Percentiles rank a stretch among this genome's conserved stretches.
These are phyloP conservation scores for Spodoptera littoralis DNA, from an alignment of 2,888 invertebrate genomes.

Conservation along the genomic window DNA sequence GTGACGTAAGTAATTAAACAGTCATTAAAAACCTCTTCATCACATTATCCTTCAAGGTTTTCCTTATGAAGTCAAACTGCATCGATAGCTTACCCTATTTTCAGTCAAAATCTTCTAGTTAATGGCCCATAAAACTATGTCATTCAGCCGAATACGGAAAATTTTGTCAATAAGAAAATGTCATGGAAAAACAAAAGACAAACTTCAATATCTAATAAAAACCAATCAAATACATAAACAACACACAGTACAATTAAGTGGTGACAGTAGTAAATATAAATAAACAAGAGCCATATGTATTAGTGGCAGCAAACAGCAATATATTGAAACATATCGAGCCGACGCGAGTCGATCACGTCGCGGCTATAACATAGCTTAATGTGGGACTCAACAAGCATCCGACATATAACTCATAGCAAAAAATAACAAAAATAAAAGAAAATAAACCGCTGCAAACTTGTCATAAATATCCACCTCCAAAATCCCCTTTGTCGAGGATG, in stretches of 20 bases:
- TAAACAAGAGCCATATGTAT: conserved; percentile 43
- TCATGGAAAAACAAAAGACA: too few relatives aligned
- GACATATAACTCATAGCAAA: conserved; percentile 63
- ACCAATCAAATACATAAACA: conserved; percentile 15
- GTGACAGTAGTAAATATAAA: conserved; percentile 32
- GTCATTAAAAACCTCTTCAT: too few relatives aligned
- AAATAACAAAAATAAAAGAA: conserved; percentile 63
- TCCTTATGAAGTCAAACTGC: too few relatives aligned
- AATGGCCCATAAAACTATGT: too few relatives aligned
- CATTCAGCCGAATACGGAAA: too few relatives aligned
- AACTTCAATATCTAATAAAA: too few relatives aligned
- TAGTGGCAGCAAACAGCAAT: conserved; percentile 46
- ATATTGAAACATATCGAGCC: conserved; percentile 54
- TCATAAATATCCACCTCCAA: conserved; percentile 70
- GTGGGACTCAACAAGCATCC: conserved; percentile 61
- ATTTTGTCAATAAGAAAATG: too few relatives aligned
- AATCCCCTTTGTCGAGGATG: conserved; percentile 64
- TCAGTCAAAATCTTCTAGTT: too few relatives aligned
- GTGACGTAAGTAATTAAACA: too few relatives aligned
- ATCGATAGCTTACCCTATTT: too few relatives aligned
- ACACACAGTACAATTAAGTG: conserved; percentile 31
- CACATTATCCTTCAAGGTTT: too few relatives aligned
- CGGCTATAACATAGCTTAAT: conserved; percentile 59
- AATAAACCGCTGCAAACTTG: conserved; percentile 66
- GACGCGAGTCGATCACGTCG: conserved; percentile 62